Percentiles rank a stretch among this genome's conserved stretches.
Evolutionary conservation across 2,888 invertebrate species (phyloP).

Genomic region (Lathronympha strigana): DNA sequence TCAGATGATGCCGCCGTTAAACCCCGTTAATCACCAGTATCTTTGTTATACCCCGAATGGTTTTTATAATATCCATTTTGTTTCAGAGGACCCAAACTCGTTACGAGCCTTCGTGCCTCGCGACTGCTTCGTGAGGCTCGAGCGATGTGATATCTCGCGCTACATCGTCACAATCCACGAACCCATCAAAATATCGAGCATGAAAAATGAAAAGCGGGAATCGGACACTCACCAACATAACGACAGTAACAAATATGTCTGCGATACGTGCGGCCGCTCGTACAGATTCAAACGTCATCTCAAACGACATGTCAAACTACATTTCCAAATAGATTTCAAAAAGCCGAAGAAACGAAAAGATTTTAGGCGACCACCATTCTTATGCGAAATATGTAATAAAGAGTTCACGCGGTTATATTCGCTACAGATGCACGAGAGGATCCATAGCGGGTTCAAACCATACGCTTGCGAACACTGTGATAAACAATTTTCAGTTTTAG

Average conservation of each 20-base stretch:
- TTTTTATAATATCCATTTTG: background rate
- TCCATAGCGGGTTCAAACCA: background rate
- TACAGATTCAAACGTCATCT: background rate
- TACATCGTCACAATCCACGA: background rate
- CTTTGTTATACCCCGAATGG: too few relatives aligned
- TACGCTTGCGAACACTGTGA: background rate
- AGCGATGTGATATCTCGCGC: background rate
- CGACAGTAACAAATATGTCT: background rate
- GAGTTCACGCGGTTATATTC: background rate
- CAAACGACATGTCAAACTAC: background rate
- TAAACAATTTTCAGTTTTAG: background rate
- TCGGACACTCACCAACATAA: background rate
- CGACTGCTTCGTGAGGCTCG: background rate
- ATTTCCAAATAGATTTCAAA: background rate
- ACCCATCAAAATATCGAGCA: background rate
- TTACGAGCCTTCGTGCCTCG: background rate
- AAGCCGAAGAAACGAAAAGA: constrained; percentile 3
- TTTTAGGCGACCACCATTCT: background rate
- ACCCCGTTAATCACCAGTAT: too few relatives aligned
- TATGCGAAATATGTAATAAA: background rate
- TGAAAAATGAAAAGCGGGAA: background rate
- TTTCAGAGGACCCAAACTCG: background rate
- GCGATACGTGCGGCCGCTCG: background rate
- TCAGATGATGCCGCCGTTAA: too few relatives aligned
- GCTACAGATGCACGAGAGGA: background rate